phyloP scores from a whole-genome alignment of 1,140 invertebrate species.

The Battus philenor region DNA sequence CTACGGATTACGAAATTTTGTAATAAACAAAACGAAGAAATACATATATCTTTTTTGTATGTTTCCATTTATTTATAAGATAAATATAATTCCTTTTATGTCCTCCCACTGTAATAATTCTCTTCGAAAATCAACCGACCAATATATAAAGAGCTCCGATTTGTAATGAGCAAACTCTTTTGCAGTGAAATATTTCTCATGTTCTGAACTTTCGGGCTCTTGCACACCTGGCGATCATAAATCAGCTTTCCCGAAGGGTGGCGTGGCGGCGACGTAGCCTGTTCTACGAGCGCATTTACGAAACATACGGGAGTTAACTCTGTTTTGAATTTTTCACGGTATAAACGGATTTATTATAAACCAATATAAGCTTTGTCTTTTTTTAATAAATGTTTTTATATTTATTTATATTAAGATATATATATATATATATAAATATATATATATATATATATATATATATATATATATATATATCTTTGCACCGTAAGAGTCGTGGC shows the following conservation, averaged over 20 bases:
- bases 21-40: background rate
- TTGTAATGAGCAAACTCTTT: constrained; percentile 6
- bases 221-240: constrained; percentile 2
- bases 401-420: background rate
- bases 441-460: no score
- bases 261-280: constrained; percentile 1
- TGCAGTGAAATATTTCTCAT: background rate
- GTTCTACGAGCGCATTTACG: background rate
- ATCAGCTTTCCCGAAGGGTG: background rate
- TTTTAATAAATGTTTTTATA: background rate
- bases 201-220: background rate
- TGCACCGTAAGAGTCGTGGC: no score
- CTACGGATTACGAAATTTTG: background rate
- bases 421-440: no score
- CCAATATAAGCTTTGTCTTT: background rate
- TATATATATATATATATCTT: no score
- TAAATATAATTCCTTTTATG: no score
- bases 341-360: background rate
- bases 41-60: background rate
- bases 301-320: constrained; percentile 2
- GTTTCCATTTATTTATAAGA: background rate
- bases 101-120: constrained; percentile 4
- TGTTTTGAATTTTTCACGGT: background rate
- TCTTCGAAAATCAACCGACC: background rate
- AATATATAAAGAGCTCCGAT: background rate